A percentile compares a stretch with the other conserved stretches of the same genome.
Evolutionary conservation across 2,113 vertebrate genomes (phyloP).

Genomic region (Gorsachius goisagi): DNA sequence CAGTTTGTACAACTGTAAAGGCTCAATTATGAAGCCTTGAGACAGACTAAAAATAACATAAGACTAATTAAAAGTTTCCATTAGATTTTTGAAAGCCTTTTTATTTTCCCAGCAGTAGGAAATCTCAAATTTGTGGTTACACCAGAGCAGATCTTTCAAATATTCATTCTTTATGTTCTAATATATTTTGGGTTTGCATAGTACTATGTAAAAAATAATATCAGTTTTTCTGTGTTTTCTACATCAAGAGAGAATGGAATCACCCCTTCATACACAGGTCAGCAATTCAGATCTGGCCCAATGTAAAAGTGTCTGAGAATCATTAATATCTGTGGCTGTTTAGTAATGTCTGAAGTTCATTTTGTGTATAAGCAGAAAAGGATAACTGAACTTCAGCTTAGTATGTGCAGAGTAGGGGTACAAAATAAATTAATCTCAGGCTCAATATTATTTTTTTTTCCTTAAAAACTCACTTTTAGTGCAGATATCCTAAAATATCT

Average conservation of each 20-base stretch:
- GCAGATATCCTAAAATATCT: neutral
- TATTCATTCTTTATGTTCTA: neutral
- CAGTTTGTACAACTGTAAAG: constrained; percentile 70
- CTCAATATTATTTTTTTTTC: neutral
- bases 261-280: neutral
- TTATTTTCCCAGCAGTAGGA: neutral
- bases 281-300: neutral
- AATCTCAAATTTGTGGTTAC: neutral
- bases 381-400: neutral
- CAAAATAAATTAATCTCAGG: neutral
- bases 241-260: neutral
- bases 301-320: neutral
- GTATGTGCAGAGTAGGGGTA: neutral
- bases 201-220: neutral
- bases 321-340: neutral
- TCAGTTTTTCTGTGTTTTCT: neutral
- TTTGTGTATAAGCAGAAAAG: neutral
- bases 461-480: neutral
- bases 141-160: neutral
- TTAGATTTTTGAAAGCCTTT: constrained; percentile 43
- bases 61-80: constrained; percentile 71
- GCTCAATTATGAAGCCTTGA: constrained; percentile 68
- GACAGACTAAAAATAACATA: constrained; percentile 69
- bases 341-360: neutral
- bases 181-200: neutral